Evolutionary conservation across 53 echinoderm and acorn worm species (phyloP).

Genomic region (Echinarachnius parma): DNA sequence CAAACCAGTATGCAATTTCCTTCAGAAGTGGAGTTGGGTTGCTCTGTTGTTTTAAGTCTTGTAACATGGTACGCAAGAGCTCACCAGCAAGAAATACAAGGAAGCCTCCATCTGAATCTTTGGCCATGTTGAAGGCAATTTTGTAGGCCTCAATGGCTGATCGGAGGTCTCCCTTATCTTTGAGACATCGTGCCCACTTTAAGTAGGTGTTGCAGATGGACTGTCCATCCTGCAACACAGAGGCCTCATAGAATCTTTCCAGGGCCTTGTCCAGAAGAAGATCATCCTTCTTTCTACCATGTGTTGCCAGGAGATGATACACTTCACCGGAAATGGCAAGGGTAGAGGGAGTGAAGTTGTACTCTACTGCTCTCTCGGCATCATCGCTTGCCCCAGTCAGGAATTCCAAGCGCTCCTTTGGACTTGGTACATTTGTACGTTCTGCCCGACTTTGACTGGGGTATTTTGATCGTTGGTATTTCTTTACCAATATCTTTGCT

Average conservation of each 20-base stretch:
- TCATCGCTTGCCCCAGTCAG: neutral
- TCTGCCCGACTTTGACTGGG: too few species aligned
- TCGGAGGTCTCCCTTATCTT: neutral
- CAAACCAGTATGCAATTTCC: conserved; percentile 18
- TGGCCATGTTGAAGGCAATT: conserved; percentile 3
- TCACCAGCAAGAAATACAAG: neutral
- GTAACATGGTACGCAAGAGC: conserved; percentile 12
- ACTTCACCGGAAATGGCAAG: conserved; percentile 2
- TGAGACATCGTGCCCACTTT: conserved; percentile 26
- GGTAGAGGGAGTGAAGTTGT: neutral
- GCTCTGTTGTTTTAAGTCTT: neutral
- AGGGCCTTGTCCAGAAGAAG: conserved; percentile 6
- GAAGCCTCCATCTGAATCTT: neutral
- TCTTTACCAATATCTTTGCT: conserved; percentile 8
- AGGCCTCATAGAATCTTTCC: conserved; percentile 27
- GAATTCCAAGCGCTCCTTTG: neutral
- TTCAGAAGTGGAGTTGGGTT: neutral
- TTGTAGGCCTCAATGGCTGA: conserved; percentile 26
- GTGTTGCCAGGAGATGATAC: neutral
- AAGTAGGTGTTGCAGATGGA: neutral
- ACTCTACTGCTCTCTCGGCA: neutral
- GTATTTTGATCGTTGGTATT: neutral
- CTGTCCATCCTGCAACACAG: conserved; percentile 11
- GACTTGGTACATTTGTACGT: neutral
- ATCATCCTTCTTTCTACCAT: neutral